These are phyloP conservation scores for Vanessa atalanta DNA, from an alignment of 1,140 invertebrate genomes.

Conservation along the genomic window DNA sequence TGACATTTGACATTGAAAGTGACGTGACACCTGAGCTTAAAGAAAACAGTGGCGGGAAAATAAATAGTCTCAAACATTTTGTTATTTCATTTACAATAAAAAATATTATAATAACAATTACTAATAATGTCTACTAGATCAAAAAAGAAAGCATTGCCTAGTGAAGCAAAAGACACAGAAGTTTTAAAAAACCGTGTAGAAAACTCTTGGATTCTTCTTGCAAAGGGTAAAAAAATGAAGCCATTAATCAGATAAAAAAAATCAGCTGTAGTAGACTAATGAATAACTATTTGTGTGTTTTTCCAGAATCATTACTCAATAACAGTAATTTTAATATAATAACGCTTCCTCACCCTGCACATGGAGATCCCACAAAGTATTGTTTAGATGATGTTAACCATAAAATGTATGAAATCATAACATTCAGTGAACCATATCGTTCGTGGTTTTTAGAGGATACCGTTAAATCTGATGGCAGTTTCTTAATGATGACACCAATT, in stretches of 20 bases:
- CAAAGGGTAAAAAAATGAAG: slow-evolving; percentile 81
- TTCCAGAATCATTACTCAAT: slow-evolving; percentile 80
- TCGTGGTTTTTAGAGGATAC: slow-evolving; percentile 54
- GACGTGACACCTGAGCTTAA: slow-evolving; percentile 19
- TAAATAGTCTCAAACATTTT: background rate
- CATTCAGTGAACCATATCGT: slow-evolving; percentile 78
- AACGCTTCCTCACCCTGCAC: slow-evolving; percentile 85
- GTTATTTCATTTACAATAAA: slow-evolving; percentile 3
- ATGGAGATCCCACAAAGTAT: slow-evolving; percentile 83
- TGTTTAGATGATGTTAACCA: slow-evolving; percentile 81
- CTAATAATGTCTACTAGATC: slow-evolving; percentile 57
- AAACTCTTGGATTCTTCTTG: slow-evolving; percentile 85
- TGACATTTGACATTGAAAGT: slow-evolving; percentile 9
- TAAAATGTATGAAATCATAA: slow-evolving; percentile 76
- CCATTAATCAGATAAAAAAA: background rate
- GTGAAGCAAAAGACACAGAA: slow-evolving; percentile 23
- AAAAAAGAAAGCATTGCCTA: slow-evolving; percentile 44
- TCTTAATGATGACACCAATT: slow-evolving; percentile 86
- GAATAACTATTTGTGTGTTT: slow-evolving; percentile 3
- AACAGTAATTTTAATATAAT: slow-evolving; percentile 87
- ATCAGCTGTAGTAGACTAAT: no score
- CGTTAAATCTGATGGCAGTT: slow-evolving; percentile 88
- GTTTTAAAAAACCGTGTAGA: slow-evolving; percentile 56
- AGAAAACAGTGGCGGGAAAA: slow-evolving; percentile 3
- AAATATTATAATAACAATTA: background rate